These are phyloP conservation scores for Aptenodytes patagonicus DNA, from an alignment of 2,113 vertebrate species.

Conservation along the genomic window DNA sequence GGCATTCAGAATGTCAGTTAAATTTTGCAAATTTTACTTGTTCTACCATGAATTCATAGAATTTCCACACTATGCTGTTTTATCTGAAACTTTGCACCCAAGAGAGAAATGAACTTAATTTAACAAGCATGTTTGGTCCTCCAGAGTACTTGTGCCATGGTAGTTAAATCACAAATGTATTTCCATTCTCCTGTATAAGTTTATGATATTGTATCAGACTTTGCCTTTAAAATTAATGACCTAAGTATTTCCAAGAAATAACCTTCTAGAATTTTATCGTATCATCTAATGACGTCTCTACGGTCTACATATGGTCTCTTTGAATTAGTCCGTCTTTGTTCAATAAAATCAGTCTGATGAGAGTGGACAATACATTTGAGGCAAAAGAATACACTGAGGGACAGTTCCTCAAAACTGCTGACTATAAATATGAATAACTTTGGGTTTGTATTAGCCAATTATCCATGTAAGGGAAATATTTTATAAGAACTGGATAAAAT, in stretches of 20 bases:
- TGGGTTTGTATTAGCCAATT: conserved; percentile 26
- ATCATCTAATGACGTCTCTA: neutral
- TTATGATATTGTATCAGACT: neutral
- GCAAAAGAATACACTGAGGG: neutral
- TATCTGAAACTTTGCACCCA: neutral
- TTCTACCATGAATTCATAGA: neutral
- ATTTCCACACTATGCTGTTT: neutral
- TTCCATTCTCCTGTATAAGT: neutral
- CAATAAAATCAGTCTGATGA: neutral
- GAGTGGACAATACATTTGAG: neutral
- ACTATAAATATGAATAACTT: conserved; percentile 35
- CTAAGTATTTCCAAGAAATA: conserved; percentile 19
- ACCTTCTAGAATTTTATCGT: neutral
- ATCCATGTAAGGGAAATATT: conserved; percentile 41
- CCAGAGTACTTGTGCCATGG: neutral
- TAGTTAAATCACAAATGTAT: neutral
- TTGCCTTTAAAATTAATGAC: conserved; percentile 38
- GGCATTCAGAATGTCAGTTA: neutral
- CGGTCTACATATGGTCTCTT: neutral
- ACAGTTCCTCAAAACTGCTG: conserved; percentile 31
- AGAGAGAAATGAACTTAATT: neutral
- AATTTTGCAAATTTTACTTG: neutral
- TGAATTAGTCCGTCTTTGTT: neutral
- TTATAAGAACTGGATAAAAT: conserved; percentile 14
- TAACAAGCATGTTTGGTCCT: neutral